Evolutionary conservation across 1,140 invertebrate species (phyloP).

Genomic region (Agraylea sexmaculata): DNA sequence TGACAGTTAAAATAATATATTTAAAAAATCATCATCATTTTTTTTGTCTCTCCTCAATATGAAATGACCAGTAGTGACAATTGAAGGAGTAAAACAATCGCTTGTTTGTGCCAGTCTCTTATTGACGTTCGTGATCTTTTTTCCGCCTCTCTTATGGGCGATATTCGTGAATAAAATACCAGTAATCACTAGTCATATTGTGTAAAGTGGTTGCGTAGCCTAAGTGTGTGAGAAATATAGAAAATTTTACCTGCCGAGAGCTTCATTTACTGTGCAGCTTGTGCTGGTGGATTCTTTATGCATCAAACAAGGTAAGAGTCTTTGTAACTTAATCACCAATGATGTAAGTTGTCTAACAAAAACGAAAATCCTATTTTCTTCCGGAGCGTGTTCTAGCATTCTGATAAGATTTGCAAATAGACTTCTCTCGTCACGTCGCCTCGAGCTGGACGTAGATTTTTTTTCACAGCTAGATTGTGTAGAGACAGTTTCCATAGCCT

Average conservation of each 20-base stretch:
- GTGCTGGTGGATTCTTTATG: slow-evolving; percentile 10
- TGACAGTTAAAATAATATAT: too few species aligned
- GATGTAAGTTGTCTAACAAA: slow-evolving; percentile 16
- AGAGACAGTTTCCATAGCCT: too few species aligned
- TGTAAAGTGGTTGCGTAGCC: too few species aligned
- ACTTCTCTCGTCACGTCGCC: slow-evolving; percentile 14
- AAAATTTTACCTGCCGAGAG: slow-evolving; percentile 16
- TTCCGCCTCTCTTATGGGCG: background rate
- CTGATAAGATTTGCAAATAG: slow-evolving; percentile 14
- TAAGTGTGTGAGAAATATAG: too few species aligned
- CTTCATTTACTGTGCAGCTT: slow-evolving; percentile 14
- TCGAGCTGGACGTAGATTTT: too few species aligned
- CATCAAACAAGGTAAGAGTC: slow-evolving; percentile 16
- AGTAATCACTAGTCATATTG: too few species aligned
- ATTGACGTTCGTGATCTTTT: background rate
- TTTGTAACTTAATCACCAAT: slow-evolving; percentile 13
- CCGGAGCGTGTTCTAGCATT: slow-evolving; percentile 14
- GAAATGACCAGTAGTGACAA: background rate
- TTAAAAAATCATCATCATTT: too few species aligned
- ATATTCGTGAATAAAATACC: background rate
- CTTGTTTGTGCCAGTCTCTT: background rate
- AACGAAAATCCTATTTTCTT: slow-evolving; percentile 12
- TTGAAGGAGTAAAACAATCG: background rate
- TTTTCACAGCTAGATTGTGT: too few species aligned
- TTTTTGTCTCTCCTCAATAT: too few species aligned